A percentile compares a stretch with the other conserved stretches of the same genome.
Conservation (phyloP, 2,113 vertebrate genomes). For the Microtus montanus region DNA sequence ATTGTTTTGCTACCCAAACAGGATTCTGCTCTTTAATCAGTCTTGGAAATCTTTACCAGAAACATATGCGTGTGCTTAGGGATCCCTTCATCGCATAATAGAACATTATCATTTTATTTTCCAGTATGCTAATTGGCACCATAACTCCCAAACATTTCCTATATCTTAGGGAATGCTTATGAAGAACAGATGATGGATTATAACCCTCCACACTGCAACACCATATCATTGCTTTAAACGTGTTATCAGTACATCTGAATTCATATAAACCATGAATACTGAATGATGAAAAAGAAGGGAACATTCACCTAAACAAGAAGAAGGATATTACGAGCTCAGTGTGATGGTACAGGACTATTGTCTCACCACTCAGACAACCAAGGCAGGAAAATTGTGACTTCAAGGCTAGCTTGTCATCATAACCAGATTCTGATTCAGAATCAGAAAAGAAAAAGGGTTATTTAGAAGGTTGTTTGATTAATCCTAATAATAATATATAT, state of each 20-base stretch:
- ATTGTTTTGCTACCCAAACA: constrained; percentile 52
- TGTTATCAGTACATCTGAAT: constrained; percentile 10
- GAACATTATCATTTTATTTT: constrained; percentile 61
- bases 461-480: neutral
- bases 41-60: constrained; percentile 57
- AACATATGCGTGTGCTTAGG: neutral
- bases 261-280: neutral
- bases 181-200: constrained; percentile 57
- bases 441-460: neutral
- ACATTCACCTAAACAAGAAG: neutral
- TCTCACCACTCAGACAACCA: neutral
- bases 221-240: constrained; percentile 13
- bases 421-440: neutral
- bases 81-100: constrained; percentile 41
- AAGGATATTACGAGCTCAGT: neutral
- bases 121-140: constrained; percentile 41
- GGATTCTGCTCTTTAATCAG: constrained; percentile 43
- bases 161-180: constrained; percentile 32
- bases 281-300: neutral
- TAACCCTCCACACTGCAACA: neutral
- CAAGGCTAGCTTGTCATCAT: neutral
- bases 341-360: neutral
- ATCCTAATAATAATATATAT: neutral
- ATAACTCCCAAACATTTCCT: constrained; percentile 54
- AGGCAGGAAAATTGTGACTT: neutral